Base-by-base conservation (phyloP, 2,888 invertebrate species). In the Pollenia amentaria region DNA sequence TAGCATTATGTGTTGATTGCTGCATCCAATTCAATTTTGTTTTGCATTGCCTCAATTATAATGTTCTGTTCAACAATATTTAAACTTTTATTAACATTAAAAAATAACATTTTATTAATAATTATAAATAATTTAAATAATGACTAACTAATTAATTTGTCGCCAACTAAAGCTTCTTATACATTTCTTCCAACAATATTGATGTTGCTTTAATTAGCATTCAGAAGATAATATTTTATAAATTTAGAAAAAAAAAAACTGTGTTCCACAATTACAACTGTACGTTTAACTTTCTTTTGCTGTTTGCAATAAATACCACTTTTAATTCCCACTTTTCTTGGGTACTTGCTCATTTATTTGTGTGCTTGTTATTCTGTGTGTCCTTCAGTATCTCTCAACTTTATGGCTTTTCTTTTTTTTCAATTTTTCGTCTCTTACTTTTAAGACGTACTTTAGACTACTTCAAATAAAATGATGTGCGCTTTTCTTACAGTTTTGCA, bases 91-190 rank as follows among this genome's bases (percentile, higher is more conserved):
- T 16, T 64, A 16, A 18, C 42, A 8, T 64, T 18, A 44, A 64
- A 64, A 42, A 12, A 64, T 18, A 53, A 44, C 40, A 48, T 57
- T 48, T 21, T 10, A 60, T 40, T 77, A 67, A 29, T 44, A 46
- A 55, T 29, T 29, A 29, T 16, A 62, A 62, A 40, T 42, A 62
- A 72, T 80, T 72, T 55, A 72, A 72, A 72, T 80, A 64, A 65
- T 65, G 38, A 70, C 80, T 48, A 57, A 65, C 70, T 80, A 80
- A 80, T 72, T 60, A 60, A 29, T 38, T 40, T 80, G 70, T 21
- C 9, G 14, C 51, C 14, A 55, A 72, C 42, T 64, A 72, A 72
- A 80, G 72, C 79, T 64, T 72, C 70, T 80, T 79, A 79, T 42
- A 21, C 4, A 51, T 48, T 48, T 67, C 21, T 21, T 67, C 44